Conservation (phyloP, 2,888 invertebrate species). For the Theretra japonica region DNA sequence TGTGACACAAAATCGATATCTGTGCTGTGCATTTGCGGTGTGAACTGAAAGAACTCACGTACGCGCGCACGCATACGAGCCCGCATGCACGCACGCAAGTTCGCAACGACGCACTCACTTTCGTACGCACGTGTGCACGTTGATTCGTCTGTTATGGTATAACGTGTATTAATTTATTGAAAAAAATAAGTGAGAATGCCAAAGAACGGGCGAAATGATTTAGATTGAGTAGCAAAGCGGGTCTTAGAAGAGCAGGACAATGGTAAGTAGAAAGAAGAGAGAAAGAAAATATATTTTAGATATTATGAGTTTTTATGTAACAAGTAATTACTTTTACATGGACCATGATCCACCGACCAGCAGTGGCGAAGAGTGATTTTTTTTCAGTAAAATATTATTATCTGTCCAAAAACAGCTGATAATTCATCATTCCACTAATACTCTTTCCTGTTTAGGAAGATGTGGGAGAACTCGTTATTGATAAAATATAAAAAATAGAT, state of each 20-base stretch:
- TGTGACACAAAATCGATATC: conserved; percentile 40
- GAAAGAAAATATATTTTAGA: too few species aligned
- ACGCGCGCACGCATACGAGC: neutral
- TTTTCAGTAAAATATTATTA: too few species aligned
- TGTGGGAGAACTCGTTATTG: neutral
- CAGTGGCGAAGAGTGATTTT: too few species aligned
- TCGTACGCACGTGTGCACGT: neutral
- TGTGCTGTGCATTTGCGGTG: conserved; percentile 35
- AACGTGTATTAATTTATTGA: neutral
- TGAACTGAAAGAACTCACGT: neutral
- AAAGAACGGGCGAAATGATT: too few species aligned
- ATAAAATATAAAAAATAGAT: neutral
- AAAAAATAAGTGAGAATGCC: neutral
- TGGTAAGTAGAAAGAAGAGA: too few species aligned
- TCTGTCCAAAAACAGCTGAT: too few species aligned
- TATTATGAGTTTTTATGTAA: too few species aligned
- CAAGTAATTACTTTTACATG: too few species aligned
- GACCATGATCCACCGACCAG: too few species aligned
- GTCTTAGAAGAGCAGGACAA: too few species aligned
- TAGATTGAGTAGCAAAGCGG: too few species aligned
- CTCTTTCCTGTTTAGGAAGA: neutral
- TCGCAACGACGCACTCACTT: neutral
- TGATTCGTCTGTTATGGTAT: neutral
- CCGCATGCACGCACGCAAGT: neutral
- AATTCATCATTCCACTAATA: too few species aligned